Evolutionary conservation across 2,113 vertebrate species (phyloP).

Genomic region (Paedocypris sp.): DNA sequence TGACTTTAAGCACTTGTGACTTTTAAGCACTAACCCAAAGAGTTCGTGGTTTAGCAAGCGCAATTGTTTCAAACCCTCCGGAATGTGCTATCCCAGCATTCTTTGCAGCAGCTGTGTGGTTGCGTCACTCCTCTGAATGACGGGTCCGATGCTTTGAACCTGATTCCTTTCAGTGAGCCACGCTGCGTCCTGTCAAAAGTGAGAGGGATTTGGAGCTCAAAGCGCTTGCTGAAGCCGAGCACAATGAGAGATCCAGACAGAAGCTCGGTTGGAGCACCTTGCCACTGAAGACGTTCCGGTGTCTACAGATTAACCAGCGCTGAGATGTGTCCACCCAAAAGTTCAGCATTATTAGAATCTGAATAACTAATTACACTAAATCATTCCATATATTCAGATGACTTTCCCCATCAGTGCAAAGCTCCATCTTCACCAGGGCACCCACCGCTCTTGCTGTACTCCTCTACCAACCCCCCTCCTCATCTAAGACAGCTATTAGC

Average conservation of each 20-base stretch:
- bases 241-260: not conserved
- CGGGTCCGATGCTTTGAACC: constrained; percentile 26
- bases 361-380: not conserved
- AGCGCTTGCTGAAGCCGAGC: constrained; percentile 10
- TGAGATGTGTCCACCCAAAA: not conserved
- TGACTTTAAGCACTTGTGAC: too few relatives aligned
- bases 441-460: not conserved
- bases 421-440: not conserved
- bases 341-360: not conserved
- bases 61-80: not conserved
- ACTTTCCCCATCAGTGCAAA: not conserved
- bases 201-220: constrained; percentile 32
- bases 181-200: constrained; percentile 20
- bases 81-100: constrained; percentile 31
- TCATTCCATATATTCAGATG: not conserved
- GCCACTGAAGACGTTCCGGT: not conserved
- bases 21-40: too few relatives aligned
- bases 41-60: not conserved
- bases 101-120: constrained; percentile 22
- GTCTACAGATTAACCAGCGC: not conserved
- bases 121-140: constrained; percentile 23
- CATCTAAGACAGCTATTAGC: constrained; percentile 54
- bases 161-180: not conserved
- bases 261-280: not conserved
- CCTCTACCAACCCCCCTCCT: constrained; percentile 8